Percentiles rank a stretch among this genome's conserved stretches.
Conservation (phyloP, 1,140 invertebrate species). For the Neuroterus valhalla region DNA sequence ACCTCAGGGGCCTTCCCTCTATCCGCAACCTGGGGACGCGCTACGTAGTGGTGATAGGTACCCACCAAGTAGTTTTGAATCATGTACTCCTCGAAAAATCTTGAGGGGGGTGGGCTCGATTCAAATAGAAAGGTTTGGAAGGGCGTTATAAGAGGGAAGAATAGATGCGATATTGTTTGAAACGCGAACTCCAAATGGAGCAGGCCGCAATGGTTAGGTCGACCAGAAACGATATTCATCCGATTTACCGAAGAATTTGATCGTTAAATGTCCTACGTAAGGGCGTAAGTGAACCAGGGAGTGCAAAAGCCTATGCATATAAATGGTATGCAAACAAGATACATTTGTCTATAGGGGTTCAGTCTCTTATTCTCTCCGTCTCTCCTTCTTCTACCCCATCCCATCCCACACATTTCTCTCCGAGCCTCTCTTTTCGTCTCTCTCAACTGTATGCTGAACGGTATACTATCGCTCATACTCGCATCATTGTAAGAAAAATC, state of each 20-base stretch:
- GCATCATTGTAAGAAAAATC: slow-evolving; percentile 39
- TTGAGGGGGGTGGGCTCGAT: no score
- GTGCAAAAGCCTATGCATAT: slow-evolving; percentile 68
- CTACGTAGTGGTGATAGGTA: no score
- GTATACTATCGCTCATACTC: slow-evolving; percentile 43
- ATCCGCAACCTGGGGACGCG: no score
- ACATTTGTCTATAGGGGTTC: slow-evolving; percentile 72
- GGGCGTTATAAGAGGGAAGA: background rate
- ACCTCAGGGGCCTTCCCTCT: no score
- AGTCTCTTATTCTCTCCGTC: slow-evolving; percentile 40
- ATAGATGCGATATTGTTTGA: background rate
- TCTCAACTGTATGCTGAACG: slow-evolving; percentile 43
- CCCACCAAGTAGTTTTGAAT: no score
- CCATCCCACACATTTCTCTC: slow-evolving; percentile 37
- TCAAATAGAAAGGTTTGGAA: no score
- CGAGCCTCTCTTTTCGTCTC: slow-evolving; percentile 36
- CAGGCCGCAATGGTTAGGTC: slow-evolving; percentile 16
- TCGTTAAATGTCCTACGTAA: slow-evolving; percentile 65
- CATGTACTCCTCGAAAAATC: no score
- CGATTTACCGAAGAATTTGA: slow-evolving; percentile 69
- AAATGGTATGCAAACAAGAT: slow-evolving; percentile 73
- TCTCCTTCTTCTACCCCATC: slow-evolving; percentile 39
- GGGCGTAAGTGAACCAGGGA: slow-evolving; percentile 60
- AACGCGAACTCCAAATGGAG: background rate
- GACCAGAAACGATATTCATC: slow-evolving; percentile 64